Evolutionary conservation across 2,888 invertebrate genomes (phyloP).

Genomic region (Epirrita christyi): DNA sequence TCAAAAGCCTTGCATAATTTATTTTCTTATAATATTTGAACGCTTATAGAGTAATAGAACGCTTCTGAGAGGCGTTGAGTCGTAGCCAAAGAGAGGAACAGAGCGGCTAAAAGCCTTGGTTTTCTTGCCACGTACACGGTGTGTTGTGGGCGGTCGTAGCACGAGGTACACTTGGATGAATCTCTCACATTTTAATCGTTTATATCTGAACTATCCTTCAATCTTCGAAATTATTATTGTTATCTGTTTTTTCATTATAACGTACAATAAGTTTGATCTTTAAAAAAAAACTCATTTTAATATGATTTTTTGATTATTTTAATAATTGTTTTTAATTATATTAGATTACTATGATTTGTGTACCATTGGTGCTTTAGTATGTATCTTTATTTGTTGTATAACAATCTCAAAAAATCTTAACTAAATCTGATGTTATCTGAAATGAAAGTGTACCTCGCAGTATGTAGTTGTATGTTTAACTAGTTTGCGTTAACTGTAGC

Average conservation of each 20-base stretch:
- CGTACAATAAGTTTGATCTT: not conserved
- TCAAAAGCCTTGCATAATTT: slow-evolving; percentile 40
- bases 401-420: not conserved
- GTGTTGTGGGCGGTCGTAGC: not conserved
- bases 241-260: too few relatives aligned
- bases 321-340: not conserved
- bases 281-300: not conserved
- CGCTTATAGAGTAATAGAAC: slow-evolving; percentile 54
- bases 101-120: slow-evolving; percentile 68
- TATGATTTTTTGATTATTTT: not conserved
- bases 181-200: too few relatives aligned
- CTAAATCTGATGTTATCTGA: not conserved
- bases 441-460: slow-evolving; percentile 28
- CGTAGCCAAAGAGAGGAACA: slow-evolving; percentile 73
- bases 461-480: slow-evolving; percentile 42
- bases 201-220: too few relatives aligned
- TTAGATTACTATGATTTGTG: not conserved
- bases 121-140: slow-evolving; percentile 38
- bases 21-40: slow-evolving; percentile 52
- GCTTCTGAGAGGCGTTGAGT: slow-evolving; percentile 70
- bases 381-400: slow-evolving; percentile 15
- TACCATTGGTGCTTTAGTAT: slow-evolving; percentile 6
- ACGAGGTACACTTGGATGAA: not conserved
- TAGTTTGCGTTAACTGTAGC: slow-evolving; percentile 64
- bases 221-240: too few relatives aligned